Base-by-base conservation (phyloP, 1,140 invertebrate species). In the Drosophila parabipectinata region DNA sequence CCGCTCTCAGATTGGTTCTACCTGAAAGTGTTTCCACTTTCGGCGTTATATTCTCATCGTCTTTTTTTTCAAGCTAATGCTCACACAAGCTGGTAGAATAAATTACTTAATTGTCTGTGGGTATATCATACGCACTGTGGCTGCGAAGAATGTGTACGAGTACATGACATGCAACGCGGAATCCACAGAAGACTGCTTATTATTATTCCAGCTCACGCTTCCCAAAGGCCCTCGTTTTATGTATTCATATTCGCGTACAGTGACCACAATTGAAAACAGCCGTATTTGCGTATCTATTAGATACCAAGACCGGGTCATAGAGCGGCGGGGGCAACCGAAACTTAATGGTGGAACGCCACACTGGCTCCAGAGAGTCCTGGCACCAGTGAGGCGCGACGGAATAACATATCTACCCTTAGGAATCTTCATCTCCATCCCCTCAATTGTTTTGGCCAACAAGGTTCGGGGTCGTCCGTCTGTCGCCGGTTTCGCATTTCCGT, bases 301-400 rank as follows among this genome's bases (percentile, higher is more conserved):
- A 67, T 67, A 64, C 58, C 48, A 64, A 18, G 58, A 9, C n/a
- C 44, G 32, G 5, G 28, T 10, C 32, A 32, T 4, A n/a, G 34
- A 10, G 10, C 1, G 1, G 10, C 39, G 0, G 39, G 39, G n/a
- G 39, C 3, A 10, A 1, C 4, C 12, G 14, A 18, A 44, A 15
- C 41, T 44, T 44, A 8, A 44, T 44, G 14, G 14, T 44, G 9
- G 9, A 37, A 10, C 4, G 34, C 34, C 34, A 37, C 34, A 30
- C 62, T 53, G 78, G 67, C 83, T 63, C 82, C 82, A 78, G 58
- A 48, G 51, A 30, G 82, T 82, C 78, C 75, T 66, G 83, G 74
- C 83, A 71, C 82, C 83, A 61, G 39, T 62, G 66, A 55, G 82
- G 67, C 82, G 82, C 45, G 79, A 79, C 83, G 52, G 15, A 41